phyloP scores from a whole-genome alignment of 2,113 vertebrate genomes.

The Haplochromis vanheusdeni region DNA sequence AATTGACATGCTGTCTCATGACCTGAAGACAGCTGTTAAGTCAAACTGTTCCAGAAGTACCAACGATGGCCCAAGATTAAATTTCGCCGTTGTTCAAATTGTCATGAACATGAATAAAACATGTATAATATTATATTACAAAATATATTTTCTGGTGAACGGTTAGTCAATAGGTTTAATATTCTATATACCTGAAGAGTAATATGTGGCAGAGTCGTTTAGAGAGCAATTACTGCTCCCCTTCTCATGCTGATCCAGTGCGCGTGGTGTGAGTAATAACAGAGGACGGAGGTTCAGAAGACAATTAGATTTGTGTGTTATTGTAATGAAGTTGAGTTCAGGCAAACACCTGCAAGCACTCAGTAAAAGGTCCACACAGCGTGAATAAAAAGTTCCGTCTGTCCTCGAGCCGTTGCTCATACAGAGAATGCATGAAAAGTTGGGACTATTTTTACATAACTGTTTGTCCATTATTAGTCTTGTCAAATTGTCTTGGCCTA shows the following conservation, averaged over 20 bases:
- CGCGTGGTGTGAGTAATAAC: background rate
- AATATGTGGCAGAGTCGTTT: background rate
- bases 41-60: background rate
- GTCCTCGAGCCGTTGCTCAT: rapidly evolving
- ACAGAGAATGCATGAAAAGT: background rate
- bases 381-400: background rate
- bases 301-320: background rate
- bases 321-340: background rate
- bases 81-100: background rate
- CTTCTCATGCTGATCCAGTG: background rate
- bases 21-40: background rate
- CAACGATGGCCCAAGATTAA: background rate
- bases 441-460: background rate
- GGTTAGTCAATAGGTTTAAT: background rate
- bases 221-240: background rate
- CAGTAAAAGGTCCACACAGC: background rate
- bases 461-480: background rate
- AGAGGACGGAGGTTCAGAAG: background rate
- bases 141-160: background rate
- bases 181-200: background rate
- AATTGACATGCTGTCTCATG: background rate
- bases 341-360: background rate
- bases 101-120: background rate
- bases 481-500: background rate
- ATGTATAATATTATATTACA: background rate